phyloP scores from a whole-genome alignment of 2,888 invertebrate genomes.

The Oscheius sp. region DNA sequence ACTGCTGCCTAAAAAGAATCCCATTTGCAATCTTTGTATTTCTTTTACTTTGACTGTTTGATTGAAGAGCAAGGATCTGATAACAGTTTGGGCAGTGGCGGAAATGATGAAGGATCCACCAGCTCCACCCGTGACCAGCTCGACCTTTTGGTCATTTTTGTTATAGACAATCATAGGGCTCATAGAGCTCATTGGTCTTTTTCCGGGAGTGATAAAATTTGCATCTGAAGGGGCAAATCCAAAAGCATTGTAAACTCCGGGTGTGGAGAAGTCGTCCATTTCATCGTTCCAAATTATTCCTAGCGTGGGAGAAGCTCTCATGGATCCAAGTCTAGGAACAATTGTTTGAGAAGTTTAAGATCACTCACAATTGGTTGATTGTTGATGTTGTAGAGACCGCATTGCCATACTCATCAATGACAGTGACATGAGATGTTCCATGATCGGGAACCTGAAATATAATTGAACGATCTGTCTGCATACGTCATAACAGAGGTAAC shows the following conservation, averaged over 20 bases:
- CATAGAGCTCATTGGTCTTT: constrained; percentile 89
- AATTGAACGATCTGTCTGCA: no score
- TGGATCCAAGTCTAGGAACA: constrained; percentile 58
- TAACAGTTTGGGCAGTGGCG: constrained; percentile 76
- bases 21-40: not conserved
- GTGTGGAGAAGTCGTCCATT: constrained; percentile 75
- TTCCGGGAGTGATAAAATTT: constrained; percentile 84
- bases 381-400: constrained; percentile 92
- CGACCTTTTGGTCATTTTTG: constrained; percentile 72
- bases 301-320: constrained; percentile 61
- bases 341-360: not conserved
- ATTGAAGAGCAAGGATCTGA: constrained; percentile 81
- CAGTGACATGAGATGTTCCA: constrained; percentile 89
- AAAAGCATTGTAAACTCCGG: constrained; percentile 62
- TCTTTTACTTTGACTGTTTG: constrained; percentile 77
- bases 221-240: constrained; percentile 79
- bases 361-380: constrained; percentile 76
- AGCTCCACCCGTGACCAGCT: constrained; percentile 83
- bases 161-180: constrained; percentile 83
- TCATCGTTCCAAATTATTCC: constrained; percentile 69
- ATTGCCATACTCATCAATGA: constrained; percentile 82
- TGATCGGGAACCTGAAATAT: constrained; percentile 74
- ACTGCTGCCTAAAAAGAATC: constrained; percentile 72
- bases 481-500: no score
- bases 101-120: constrained; percentile 91